A percentile compares a stretch with the other conserved stretches of the same genome.
phyloP scores from a whole-genome alignment of 2,888 invertebrate species.

The Actias luna region DNA sequence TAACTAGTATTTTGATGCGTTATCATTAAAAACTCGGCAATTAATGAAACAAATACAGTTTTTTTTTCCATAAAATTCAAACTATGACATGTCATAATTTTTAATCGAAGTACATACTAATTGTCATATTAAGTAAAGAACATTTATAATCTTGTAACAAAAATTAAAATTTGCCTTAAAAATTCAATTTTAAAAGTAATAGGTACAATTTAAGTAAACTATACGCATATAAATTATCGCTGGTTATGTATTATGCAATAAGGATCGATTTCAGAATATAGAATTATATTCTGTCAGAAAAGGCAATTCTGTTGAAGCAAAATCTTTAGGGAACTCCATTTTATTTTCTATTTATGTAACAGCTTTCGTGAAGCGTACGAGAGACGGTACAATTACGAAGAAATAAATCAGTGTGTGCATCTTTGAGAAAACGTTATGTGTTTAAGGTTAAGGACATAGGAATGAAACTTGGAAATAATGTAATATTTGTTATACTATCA shows the following conservation, averaged over 20 bases:
- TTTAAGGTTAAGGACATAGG: background rate
- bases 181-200: no score
- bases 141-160: no score
- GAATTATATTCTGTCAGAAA: background rate
- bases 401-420: constrained; percentile 18
- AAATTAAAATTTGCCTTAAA: no score
- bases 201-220: no score
- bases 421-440: constrained; percentile 14
- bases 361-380: constrained; percentile 6
- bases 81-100: no score
- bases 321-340: background rate
- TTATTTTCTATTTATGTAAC: constrained; percentile 7
- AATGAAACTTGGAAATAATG: background rate
- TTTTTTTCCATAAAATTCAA: no score
- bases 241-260: background rate
- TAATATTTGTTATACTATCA: background rate
- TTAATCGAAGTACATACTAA: no score
- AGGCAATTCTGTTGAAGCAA: background rate
- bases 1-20: background rate
- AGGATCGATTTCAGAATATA: background rate
- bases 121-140: no score
- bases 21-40: background rate
- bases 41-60: no score
- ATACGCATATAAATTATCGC: no score
- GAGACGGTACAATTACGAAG: constrained; percentile 22